Evolutionary conservation across 2,113 vertebrate genomes (phyloP), one percentile per base, ranked within the genome.

Genomic region (Grantiella picta): DNA sequence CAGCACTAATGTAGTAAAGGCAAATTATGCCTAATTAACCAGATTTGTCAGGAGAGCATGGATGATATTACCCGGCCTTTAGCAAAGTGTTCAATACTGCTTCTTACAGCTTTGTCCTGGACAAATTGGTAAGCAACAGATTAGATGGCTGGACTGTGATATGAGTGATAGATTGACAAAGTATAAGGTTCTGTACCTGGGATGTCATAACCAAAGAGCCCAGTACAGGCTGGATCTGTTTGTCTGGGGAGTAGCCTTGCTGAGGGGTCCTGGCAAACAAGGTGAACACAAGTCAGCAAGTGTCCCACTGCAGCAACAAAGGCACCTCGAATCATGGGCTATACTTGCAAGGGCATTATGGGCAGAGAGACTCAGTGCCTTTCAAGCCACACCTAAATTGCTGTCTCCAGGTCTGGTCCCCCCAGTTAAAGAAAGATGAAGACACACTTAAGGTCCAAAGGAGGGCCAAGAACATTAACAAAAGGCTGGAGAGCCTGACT

Each of bases 311-410:
- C 9, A 44, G 28, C 35, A 56, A n/a, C 8, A 36, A 56, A 79
- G 28, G 21, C 9, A 24, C 57, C n/a, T n/a, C 2, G 7, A 9
- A 45, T 11, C 12, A 15, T 21, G 36, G 33, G 3, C 36, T 69
- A 2, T 5, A 15, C 12, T 24, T 31, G 5, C 42, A 35, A 24
- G 22, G 42, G 3, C 15, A 14, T 38, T 50, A 79, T 21, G n/a
- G 12, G 15, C 6, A 31, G 36, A 61, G 28, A 19, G 17, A 44
- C 4, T n/a, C 21, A 19, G 10, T 0, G 0, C 31, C 50, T 57
- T 12, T 33, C 59, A 50, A 8, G 27, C 6, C 33, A 33, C 31
- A 44, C 12, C 27, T 50, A 35, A 80, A 36, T 36, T 33, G 14
- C 6, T 50, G 21, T 33, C 14, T 72, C 42, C 35, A 33, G 6